Base-by-base conservation (phyloP, 1,140 invertebrate species). In the Saccostrea glomerata region DNA sequence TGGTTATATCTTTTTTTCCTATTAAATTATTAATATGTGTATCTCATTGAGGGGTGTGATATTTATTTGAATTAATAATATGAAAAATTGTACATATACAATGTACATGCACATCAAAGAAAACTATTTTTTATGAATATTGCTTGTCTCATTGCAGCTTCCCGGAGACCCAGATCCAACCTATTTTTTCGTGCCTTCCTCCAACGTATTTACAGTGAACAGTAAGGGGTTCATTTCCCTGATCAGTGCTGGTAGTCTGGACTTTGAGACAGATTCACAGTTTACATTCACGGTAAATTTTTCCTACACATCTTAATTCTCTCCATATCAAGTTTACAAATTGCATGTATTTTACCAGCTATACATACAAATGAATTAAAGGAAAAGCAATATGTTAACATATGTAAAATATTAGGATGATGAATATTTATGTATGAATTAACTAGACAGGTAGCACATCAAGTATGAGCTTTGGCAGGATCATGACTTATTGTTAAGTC, bases 221-320 rank as follows among this genome's bases (percentile, higher is more conserved):
- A 47, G 40, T 54, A 58, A 77, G 20, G 66, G 85, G 40, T 86
- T 86, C 55, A 86, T 86, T 54, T 73, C 63, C n/a, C 40, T 86
- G 30, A 40, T 77, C 17, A 23, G 40, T 55, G 47, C 40, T 25
- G 66, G 66, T 36, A 17, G 7, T n/a, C 70, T 86, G 56, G 85
- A 86, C 23, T 86, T 25, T 25, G 85, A 86, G 70, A 86, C 63
- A 7, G 20, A 86, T 36, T 47, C 36, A 56, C 40, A 86, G 12
- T 55, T 86, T 47, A 73, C 40, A 54, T 86, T 86, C 73, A 86
- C 85, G n/a, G 85, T 85, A 85, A 85, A 5, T 5, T 15, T 82
- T 82, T 36, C 15, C 9, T 15, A 30, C 15, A 15, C 12, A 82
- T 47, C 9, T 47, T 2, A 47, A 47, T 47, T 5, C 30, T 36